Evolutionary conservation across 2,113 vertebrate genomes (phyloP).

Genomic region (Bagarius yarrelli): DNA sequence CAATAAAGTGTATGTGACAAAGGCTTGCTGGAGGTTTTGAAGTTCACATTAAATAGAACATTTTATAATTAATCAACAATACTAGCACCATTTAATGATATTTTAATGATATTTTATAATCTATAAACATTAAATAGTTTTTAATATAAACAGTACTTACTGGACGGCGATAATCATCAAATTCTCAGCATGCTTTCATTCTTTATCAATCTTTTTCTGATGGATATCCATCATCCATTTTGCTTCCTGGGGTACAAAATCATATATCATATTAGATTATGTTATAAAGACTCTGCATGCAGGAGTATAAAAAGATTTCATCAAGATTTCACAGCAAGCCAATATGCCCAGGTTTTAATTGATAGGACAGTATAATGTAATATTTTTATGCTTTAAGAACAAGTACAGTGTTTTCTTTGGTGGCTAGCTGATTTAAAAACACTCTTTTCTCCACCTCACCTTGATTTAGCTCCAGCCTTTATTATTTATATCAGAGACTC

Average conservation of each 20-base stretch:
- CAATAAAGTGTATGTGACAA: no score
- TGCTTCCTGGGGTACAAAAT: slow-evolving; percentile 57
- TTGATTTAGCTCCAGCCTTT: slow-evolving; percentile 14
- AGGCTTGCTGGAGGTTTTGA: not conserved
- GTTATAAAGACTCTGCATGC: slow-evolving; percentile 68
- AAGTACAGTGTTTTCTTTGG: slow-evolving; percentile 32
- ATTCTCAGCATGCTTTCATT: slow-evolving; percentile 54
- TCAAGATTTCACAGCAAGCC: slow-evolving; percentile 22
- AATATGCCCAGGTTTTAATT: slow-evolving; percentile 56
- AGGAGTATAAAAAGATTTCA: slow-evolving; percentile 56
- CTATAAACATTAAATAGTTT: slow-evolving; percentile 9
- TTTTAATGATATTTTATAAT: not conserved
- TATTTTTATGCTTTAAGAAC: slow-evolving; percentile 35
- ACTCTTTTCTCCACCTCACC: slow-evolving; percentile 11
- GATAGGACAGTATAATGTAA: slow-evolving; percentile 45
- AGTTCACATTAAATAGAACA: not conserved
- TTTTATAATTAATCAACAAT: not conserved
- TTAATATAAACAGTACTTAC: not conserved
- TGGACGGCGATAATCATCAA: slow-evolving; percentile 64
- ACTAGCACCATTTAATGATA: no score
- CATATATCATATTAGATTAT: slow-evolving; percentile 50
- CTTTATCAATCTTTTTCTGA: slow-evolving; percentile 45
- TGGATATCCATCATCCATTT: slow-evolving; percentile 53
- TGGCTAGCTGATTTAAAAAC: slow-evolving; percentile 21
- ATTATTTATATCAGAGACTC: slow-evolving; percentile 33